These are phyloP conservation scores for Catostylus mosaicus DNA, from an alignment of 30 jellyfish, hydroid and myxozoan genomes.

Conservation along the genomic window DNA sequence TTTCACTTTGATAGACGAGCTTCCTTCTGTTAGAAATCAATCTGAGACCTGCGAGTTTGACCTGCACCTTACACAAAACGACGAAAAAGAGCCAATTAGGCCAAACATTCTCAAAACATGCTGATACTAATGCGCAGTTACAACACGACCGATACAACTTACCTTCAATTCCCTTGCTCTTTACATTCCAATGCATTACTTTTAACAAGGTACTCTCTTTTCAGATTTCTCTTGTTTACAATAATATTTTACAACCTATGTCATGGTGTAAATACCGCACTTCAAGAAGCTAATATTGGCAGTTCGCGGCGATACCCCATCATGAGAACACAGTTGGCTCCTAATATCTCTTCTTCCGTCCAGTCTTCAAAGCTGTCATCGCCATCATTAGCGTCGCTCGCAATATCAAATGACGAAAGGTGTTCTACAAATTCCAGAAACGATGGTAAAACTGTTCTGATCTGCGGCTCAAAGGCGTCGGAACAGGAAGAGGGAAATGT, in stretches of 20 bases:
- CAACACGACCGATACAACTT: neutral
- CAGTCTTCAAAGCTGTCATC: neutral
- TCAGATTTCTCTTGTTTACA: neutral
- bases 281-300: neutral
- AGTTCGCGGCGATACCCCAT: neutral
- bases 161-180: neutral
- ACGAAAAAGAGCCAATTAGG: neutral
- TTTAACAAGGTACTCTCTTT: neutral
- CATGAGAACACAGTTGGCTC: constrained; percentile 11
- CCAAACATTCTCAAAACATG: neutral
- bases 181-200: neutral
- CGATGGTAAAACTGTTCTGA: too few relatives aligned
- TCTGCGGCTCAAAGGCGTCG: too few relatives aligned
- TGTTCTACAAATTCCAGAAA: neutral
- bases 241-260: neutral
- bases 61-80: neutral
- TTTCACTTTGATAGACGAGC: too few relatives aligned
- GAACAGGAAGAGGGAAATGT: too few relatives aligned
- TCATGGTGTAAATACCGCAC: too few relatives aligned
- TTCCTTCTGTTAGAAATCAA: too few relatives aligned
- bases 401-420: neutral
- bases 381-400: neutral
- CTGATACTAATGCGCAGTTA: neutral
- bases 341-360: constrained; percentile 5
- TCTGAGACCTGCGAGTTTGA: neutral